Percentiles rank a stretch among this genome's conserved stretches.
These are phyloP conservation scores for Oxyruncus cristatus DNA, from an alignment of 2,113 vertebrate genomes.

Conservation along the genomic window DNA sequence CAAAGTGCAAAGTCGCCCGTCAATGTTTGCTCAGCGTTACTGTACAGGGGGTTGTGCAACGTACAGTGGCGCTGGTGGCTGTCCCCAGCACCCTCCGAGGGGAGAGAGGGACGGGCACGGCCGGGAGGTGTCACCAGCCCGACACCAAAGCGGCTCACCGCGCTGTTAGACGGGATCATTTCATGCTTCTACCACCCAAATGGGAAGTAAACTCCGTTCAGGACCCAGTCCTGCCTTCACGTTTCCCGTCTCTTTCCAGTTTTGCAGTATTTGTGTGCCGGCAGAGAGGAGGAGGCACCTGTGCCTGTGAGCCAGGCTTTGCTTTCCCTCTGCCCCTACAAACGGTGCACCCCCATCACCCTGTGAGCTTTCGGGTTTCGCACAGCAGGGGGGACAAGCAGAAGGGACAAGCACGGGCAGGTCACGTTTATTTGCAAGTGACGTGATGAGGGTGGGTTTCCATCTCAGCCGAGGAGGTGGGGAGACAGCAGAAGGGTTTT, in stretches of 20 bases:
- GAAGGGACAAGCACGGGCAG: background rate
- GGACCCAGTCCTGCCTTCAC: background rate
- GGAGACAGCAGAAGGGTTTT: background rate
- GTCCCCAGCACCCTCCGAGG: background rate
- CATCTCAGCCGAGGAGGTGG: background rate
- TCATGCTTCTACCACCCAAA: background rate
- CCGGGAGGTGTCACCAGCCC: background rate
- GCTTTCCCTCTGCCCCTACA: background rate
- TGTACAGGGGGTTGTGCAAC: background rate
- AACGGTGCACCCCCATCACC: background rate
- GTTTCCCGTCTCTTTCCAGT: background rate
- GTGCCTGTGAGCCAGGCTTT: background rate
- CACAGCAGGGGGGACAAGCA: background rate
- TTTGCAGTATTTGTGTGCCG: background rate
- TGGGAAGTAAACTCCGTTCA: background rate
- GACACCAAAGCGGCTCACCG: background rate
- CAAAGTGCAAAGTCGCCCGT: background rate
- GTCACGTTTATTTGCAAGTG: background rate
- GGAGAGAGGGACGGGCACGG: background rate
- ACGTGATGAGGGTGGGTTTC: background rate
- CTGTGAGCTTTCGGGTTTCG: background rate
- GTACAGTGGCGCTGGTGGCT: background rate
- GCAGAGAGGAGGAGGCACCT: background rate
- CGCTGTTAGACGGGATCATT: background rate
- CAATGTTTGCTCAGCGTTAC: background rate